Base-by-base conservation (phyloP, 2,797 vertebrate genomes). In the Thaleichthys pacificus region DNA sequence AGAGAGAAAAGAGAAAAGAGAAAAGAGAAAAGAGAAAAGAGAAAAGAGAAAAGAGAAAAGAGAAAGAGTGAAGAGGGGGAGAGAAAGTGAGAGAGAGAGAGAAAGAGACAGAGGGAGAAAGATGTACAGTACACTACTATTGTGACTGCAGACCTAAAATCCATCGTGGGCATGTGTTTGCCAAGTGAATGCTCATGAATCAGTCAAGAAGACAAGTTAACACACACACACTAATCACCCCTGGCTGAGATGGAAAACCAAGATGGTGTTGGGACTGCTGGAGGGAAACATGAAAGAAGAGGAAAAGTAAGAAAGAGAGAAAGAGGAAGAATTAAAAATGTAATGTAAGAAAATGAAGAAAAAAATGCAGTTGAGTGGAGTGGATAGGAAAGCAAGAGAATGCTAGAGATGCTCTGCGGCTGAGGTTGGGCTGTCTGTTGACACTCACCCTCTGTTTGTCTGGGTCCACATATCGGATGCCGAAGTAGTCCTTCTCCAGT, bases 401-500 rank as follows among this genome's bases (percentile, higher is more conserved):
- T 4, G 51, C 19, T 4, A 17, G 51, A 17, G 51, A 17, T 17
- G 15, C 4, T 56, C 4, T 56, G 51, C 8, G 51, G 4, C 42
- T 47, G 9, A 47, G 42, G 51, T 17, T 3, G 4, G 68, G 32
- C 51, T 69, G 51, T n/a, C 19, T 12, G 26, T 5, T 17, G 24
- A 24, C 9, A 88, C 95, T 93, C 85, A 98, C 97, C 92, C 96
- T 90, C 84, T 98, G 97, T 85, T 98, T 98, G 90, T 98, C 97
- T 0, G 97, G 96, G 84, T 98, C 97, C 86, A 97, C 96, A 85
- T 96, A 98, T 80, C 97, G 92, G 77, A 98, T 98, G 71, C 97
- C 96, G 74, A 98, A 98, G 88, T 98, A 98, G 84, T 98, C 97
- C 88, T 98, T 98, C 90, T 98, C 97, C 87, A 98, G 94, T 76